phyloP scores from a whole-genome alignment of 2,113 vertebrate genomes.

The Sinocyclocheilus rhinocerous region DNA sequence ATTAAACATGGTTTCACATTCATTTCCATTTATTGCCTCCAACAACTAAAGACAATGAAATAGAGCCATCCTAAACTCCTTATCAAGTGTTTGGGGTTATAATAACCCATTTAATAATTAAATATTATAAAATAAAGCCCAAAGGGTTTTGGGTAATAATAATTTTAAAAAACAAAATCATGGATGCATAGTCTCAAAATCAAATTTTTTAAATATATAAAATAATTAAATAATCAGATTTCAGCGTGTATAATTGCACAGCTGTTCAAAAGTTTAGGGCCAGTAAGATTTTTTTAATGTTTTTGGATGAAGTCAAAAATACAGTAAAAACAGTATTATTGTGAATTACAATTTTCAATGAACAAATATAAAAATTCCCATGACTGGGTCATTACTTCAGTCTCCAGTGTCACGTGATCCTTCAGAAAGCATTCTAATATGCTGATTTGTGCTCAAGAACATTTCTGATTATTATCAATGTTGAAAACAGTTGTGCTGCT shows the following conservation, averaged over 20 bases:
- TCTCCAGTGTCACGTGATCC: neutral
- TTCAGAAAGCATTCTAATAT: neutral
- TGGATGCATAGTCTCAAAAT: no score
- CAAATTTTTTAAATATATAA: no score
- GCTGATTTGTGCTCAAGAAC: neutral
- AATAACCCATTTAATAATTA: neutral
- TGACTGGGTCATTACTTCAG: neutral
- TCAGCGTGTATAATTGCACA: no score
- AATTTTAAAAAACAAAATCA: no score
- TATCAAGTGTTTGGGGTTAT: neutral
- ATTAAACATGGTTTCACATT: no score
- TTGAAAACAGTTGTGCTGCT: neutral
- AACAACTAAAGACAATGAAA: neutral
- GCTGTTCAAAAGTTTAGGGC: no score
- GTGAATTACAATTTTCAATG: no score
- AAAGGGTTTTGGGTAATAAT: neutral
- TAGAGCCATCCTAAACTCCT: neutral
- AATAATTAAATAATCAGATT: no score
- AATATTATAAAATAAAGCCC: neutral
- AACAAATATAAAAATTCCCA: no score
- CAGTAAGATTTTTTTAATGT: no score
- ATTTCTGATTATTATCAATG: neutral
- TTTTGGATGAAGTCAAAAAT: no score
- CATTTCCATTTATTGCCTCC: neutral
- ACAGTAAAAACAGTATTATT: no score